phyloP scores from a whole-genome alignment of 1,140 invertebrate genomes.

The Zeugodacus cucurbitae region DNA sequence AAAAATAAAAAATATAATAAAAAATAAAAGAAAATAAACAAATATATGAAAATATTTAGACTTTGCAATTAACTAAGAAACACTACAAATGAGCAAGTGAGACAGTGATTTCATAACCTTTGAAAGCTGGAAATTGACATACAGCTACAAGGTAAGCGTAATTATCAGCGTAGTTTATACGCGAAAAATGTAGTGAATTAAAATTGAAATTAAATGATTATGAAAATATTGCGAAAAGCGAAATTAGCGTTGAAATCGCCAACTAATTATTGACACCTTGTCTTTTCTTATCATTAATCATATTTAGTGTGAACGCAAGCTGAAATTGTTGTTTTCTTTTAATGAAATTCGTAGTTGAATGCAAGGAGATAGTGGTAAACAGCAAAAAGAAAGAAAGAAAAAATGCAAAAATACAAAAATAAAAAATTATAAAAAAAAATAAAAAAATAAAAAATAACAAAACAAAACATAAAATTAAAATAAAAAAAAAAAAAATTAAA shows the following conservation, averaged over 20 bases:
- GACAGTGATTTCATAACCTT: not conserved
- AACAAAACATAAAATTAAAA: too few relatives aligned
- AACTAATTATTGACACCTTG: not conserved
- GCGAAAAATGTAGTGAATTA: not conserved
- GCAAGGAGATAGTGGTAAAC: not conserved
- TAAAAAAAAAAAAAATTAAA: too few relatives aligned
- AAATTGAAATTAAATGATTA: not conserved
- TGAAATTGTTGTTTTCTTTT: not conserved
- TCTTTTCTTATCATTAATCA: slow-evolving; percentile 14
- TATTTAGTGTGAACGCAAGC: not conserved
- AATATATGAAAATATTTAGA: not conserved
- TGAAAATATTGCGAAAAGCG: not conserved
- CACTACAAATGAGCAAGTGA: not conserved
- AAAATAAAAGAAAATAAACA: not conserved
- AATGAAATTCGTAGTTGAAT: not conserved
- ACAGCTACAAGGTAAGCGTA: not conserved
- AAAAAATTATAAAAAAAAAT: not conserved
- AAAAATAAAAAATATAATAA: not conserved
- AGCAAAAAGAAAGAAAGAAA: too few relatives aligned
- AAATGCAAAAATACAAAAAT: too few relatives aligned
- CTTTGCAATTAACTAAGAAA: not conserved
- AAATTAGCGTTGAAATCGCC: not conserved
- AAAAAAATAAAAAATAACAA: not conserved
- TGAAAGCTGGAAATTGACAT: not conserved
- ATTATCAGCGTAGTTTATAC: not conserved